Conservation (phyloP, 2,888 invertebrate species). For the Drosophila tripunctata region DNA sequence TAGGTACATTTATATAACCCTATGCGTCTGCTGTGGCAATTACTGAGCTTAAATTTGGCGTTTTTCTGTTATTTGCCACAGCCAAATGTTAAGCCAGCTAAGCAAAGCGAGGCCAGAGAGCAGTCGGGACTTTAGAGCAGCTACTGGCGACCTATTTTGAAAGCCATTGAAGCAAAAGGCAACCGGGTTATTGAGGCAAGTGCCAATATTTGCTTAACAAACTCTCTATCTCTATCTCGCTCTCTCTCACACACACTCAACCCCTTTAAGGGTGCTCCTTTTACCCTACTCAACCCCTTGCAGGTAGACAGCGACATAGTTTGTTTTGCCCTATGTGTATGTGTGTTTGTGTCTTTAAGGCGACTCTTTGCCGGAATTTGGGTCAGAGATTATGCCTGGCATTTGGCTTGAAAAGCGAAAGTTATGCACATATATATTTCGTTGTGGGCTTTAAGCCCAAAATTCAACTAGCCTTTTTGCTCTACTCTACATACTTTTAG, state of each 20-base stretch:
- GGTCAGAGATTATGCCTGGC: constrained; percentile 70
- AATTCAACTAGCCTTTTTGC: constrained; percentile 40
- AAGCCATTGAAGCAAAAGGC: constrained; percentile 9
- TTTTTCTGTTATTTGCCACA: constrained; percentile 33
- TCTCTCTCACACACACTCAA: not conserved
- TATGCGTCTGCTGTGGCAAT: constrained; percentile 44
- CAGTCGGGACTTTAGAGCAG: constrained; percentile 8
- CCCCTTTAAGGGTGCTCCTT: no score
- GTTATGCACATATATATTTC: constrained; percentile 71
- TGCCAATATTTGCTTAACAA: constrained; percentile 72
- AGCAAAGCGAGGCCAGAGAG: constrained; percentile 16
- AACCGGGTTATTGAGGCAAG: constrained; percentile 69
- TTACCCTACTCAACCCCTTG: no score
- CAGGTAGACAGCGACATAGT: constrained; percentile 60
- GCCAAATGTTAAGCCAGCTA: constrained; percentile 51
- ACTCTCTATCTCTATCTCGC: not conserved
- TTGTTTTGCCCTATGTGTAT: constrained; percentile 35
- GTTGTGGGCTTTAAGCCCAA: constrained; percentile 59
- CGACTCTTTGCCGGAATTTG: constrained; percentile 58
- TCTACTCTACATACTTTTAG: not conserved
- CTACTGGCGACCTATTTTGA: constrained; percentile 62
- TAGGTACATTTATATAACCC: not conserved
- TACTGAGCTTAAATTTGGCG: constrained; percentile 40
- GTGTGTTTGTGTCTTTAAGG: constrained; percentile 66
- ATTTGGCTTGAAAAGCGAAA: constrained; percentile 55